Base-by-base conservation (phyloP, 2,113 vertebrate genomes). In the Phasianus colchicus region DNA sequence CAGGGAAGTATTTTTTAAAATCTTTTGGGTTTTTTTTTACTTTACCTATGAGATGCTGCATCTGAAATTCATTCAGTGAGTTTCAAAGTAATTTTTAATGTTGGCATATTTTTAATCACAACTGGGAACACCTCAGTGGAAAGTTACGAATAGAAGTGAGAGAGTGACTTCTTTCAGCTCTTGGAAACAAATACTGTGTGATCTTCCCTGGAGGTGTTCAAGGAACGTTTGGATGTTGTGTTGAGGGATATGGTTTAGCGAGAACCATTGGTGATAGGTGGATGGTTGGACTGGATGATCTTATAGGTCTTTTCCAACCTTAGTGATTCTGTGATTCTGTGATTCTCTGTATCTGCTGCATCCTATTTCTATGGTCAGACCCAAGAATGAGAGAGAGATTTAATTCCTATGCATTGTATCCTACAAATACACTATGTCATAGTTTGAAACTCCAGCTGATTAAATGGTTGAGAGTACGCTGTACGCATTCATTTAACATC, bases 101-200 rank as follows among this genome's bases (percentile, higher is more conserved):
- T 47, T 93, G 72, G 38, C 86, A 67, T 94, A 77, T 93, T 95
- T 95, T 94, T 92, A 95, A 77, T 90, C 88, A 90, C 88, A 93
- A 76, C 88, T 95, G 65, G 86, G 55, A 96, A 83, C 58, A 32
- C 72, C 73, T 93, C 91, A 88, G 55, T 92, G 76, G 80, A 94
- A 93, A 94, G 69, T 93, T 90, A 90, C 21, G 69, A 88, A 42
- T 85, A 92, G 50, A 76, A 88, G 29, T 90, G 83, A 89, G 57
- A 92, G 66, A 93, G 12, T 93, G 89, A 63, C 63, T 95, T 87
- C 95, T 89, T 95, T 95, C 92, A 95, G 81, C 21, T 90, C 48
- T 82, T 52, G 36, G 30, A 67, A 81, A 93, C 86, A 83, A 86
- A 40, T 72, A 88, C n/a, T 90, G 27, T 73, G 65, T 78, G 72